A percentile compares a stretch with the other conserved stretches of the same genome.
These are phyloP conservation scores for Epirrita christyi DNA, from an alignment of 2,888 invertebrate genomes.

Conservation along the genomic window DNA sequence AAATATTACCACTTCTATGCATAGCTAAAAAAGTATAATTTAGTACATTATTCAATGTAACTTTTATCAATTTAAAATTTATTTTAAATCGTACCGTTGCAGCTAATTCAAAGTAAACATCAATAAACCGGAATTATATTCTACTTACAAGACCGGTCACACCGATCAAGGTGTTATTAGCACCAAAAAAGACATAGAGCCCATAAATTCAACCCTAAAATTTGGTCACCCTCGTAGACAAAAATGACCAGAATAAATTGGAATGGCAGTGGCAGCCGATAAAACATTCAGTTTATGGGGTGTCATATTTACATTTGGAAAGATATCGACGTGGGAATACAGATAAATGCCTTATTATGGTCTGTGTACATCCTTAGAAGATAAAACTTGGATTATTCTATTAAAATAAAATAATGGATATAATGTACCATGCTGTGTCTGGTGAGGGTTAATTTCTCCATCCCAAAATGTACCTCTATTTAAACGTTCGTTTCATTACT, in stretches of 20 bases:
- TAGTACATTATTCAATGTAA: not conserved
- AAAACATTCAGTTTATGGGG: conserved; percentile 84
- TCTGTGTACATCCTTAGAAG: conserved; percentile 26
- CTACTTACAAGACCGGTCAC: conserved; percentile 41
- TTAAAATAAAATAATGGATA: not conserved
- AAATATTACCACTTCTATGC: no score
- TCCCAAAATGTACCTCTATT: conserved; percentile 44
- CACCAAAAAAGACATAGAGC: conserved; percentile 66
- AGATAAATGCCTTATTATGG: conserved; percentile 61
- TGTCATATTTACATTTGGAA: conserved; percentile 83
- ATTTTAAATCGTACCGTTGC: not conserved
- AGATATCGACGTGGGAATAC: conserved; percentile 74
- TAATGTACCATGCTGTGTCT: conserved; percentile 4
- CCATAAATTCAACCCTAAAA: conserved; percentile 78
- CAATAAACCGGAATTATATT: conserved; percentile 31
- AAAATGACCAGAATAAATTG: conserved; percentile 85
- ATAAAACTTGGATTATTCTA: conserved; percentile 1
- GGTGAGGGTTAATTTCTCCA: conserved; percentile 24
- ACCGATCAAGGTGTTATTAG: conserved; percentile 59
- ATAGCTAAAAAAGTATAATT: not conserved
- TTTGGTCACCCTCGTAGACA: conserved; percentile 80
- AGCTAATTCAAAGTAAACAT: conserved; percentile 19
- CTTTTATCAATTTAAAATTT: not conserved
- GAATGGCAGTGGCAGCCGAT: conserved; percentile 80
- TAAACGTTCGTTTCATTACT: conserved; percentile 51